These are phyloP conservation scores for Eulemur mongoz DNA, from an alignment of 2,797 vertebrate species.

Conservation along the genomic window DNA sequence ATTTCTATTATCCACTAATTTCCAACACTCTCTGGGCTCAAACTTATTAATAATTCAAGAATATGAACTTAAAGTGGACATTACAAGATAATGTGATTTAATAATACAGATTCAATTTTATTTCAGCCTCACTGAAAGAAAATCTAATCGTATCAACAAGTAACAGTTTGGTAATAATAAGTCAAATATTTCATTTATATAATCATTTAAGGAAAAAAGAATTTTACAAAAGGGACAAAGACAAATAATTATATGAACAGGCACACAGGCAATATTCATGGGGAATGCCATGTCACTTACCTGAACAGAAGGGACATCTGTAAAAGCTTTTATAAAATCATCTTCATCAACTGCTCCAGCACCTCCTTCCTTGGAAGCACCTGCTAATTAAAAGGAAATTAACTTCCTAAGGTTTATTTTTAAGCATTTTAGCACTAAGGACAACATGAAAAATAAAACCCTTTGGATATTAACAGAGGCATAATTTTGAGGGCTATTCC, in stretches of 20 bases:
- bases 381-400: conserved; percentile 78
- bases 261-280: neutral
- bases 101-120: neutral
- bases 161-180: neutral
- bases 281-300: conserved; percentile 80
- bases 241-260: neutral
- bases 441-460: conserved; percentile 6
- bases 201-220: conserved; percentile 18
- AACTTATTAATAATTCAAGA: conserved; percentile 11
- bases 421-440: conserved; percentile 39
- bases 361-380: conserved; percentile 93
- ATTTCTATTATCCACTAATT: neutral
- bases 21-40: neutral
- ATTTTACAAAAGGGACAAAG: neutral
- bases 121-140: conserved; percentile 30
- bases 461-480: neutral
- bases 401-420: conserved; percentile 20
- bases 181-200: neutral
- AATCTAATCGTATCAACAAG: neutral
- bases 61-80: neutral
- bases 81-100: neutral
- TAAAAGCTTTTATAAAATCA: conserved; percentile 96
- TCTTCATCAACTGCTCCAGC: conserved; percentile 95
- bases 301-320: conserved; percentile 96
- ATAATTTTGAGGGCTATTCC: conserved; percentile 2